phyloP scores from a whole-genome alignment of 2,113 vertebrate genomes.

The Brachypteracias leptosomus region DNA sequence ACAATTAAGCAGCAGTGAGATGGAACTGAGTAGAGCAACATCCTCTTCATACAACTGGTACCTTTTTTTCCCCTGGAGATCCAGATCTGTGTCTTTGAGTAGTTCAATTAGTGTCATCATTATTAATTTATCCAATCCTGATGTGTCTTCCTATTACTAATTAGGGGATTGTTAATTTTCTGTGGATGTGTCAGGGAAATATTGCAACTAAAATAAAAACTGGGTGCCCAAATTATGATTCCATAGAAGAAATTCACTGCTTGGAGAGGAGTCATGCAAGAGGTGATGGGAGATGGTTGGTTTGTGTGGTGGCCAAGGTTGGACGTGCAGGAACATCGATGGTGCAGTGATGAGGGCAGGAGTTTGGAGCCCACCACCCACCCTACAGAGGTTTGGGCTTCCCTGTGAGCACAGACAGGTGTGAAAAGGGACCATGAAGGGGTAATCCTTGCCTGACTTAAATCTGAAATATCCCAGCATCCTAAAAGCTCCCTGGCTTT shows the following conservation, averaged over 20 bases:
- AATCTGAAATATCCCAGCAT: neutral
- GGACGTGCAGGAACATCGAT: accelerated
- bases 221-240: neutral
- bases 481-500: neutral
- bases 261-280: neutral
- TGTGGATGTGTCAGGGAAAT: neutral
- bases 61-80: neutral
- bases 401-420: neutral
- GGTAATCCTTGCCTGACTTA: neutral
- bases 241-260: neutral
- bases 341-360: neutral
- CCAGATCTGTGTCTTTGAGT: neutral
- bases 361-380: neutral
- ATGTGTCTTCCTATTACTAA: neutral
- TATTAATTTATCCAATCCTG: neutral
- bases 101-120: neutral
- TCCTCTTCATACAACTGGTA: neutral
- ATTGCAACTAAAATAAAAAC: neutral
- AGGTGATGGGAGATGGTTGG: neutral
- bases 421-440: neutral
- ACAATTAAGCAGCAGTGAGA: neutral
- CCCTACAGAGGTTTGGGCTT: neutral
- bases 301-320: too few relatives aligned
- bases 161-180: neutral
- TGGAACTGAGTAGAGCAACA: neutral